Evolutionary conservation across 2,113 vertebrate species (phyloP), one percentile per base, ranked within the genome.

Genomic region (Polypterus bichir): DNA sequence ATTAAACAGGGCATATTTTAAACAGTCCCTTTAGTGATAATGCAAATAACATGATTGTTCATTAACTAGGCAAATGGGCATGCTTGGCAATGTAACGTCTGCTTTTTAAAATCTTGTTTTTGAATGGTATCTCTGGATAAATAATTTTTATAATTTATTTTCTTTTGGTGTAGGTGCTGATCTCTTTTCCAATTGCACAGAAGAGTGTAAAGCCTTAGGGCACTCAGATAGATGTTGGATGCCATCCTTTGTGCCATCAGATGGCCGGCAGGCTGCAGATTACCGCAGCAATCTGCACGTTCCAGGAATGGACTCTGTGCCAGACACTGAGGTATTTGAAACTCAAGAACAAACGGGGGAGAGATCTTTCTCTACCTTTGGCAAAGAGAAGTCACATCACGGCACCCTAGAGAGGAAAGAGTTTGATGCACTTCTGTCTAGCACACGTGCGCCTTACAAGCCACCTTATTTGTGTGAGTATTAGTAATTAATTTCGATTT

Each of bases 221-320:
- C 94, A 99, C 84, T 99, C 96, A 0, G 96, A 99, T 71, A 88
- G 96, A 77, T 99, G 96, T 87, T 99, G 96, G 96, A 99, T 99
- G 96, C 96, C 96, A 63, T 91, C 90, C 73, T 98, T 99, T 67
- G 85, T 96, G 73, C 86, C 94, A 55, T 84, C 94, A 0, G 96
- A 98, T 59, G 88, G 92, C 73, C 91, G 92, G 70, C 95, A 97
- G 80, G 94, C 89, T 64, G 91, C 92, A 0, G 94, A 98, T 85
- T 98, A 97, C 71, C 94, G 95, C 82, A 98, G 93, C 88, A 98
- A 98, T 74, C 92, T 98, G 67, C 95, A 98, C 2, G 94, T 98
- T 61, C 95, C 95, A 7, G 95, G 95, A 79, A 98, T 98, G 94
- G 95, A 98, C 87, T 93, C 95, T 27, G 91, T 97, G 78, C 92